Evolutionary conservation across 2,888 invertebrate species (phyloP).

Genomic region (Julus scanicus): DNA sequence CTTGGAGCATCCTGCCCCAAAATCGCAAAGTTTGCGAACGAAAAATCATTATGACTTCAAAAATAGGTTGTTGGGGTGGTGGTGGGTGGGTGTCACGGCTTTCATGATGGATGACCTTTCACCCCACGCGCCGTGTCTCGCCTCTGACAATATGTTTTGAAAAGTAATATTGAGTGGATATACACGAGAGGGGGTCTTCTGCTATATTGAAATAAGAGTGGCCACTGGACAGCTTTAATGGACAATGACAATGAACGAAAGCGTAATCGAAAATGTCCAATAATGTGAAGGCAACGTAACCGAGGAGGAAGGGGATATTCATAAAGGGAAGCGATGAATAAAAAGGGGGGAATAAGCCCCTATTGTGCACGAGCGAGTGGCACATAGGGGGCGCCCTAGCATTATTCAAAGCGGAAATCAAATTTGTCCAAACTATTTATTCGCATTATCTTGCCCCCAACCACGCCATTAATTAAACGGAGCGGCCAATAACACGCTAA

Average conservation of each 20-base stretch:
- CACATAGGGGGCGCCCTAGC: background rate
- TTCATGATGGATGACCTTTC: background rate
- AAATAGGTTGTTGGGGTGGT: too few species aligned
- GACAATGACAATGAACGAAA: background rate
- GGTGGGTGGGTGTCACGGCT: background rate
- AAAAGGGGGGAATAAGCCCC: background rate
- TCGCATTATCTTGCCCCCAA: background rate
- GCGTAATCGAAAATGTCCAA: background rate
- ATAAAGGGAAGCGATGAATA: background rate
- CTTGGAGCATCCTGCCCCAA: too few species aligned
- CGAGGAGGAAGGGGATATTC: background rate
- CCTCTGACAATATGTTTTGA: background rate
- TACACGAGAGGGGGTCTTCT: background rate
- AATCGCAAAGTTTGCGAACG: background rate
- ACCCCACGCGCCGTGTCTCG: background rate
- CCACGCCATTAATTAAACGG: background rate
- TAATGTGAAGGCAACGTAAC: background rate
- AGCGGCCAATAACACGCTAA: background rate
- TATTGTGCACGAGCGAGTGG: too few species aligned
- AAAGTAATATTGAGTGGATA: background rate
- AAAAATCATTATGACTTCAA: background rate
- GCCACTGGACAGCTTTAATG: background rate
- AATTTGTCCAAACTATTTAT: background rate
- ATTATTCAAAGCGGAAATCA: conserved; percentile 1
- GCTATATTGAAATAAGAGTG: background rate